Conservation (phyloP, 2,888 invertebrate species). For the Pelosia muscerda region DNA sequence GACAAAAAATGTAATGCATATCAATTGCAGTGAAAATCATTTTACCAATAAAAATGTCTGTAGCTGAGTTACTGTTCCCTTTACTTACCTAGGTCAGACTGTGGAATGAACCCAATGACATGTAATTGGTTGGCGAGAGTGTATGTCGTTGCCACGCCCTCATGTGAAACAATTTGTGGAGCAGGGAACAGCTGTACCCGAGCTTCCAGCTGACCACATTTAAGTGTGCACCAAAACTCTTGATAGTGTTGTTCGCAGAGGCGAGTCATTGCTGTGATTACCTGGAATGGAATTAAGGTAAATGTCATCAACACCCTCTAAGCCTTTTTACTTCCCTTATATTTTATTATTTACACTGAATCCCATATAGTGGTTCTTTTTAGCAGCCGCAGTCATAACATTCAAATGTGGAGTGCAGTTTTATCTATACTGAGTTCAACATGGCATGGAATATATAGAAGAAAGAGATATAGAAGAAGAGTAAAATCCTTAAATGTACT, state of each 20-base stretch:
- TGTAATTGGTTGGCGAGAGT: slow-evolving; percentile 91
- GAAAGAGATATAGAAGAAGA: too few species aligned
- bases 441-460: too few species aligned
- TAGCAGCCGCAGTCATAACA: too few species aligned
- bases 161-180: slow-evolving; percentile 88
- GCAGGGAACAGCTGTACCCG: slow-evolving; percentile 80
- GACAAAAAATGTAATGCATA: slow-evolving; percentile 1
- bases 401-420: too few species aligned
- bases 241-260: slow-evolving; percentile 81
- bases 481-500: slow-evolving; percentile 43
- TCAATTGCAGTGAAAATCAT: neutral
- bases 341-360: too few species aligned
- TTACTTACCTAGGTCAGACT: slow-evolving; percentile 90
- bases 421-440: too few species aligned
- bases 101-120: slow-evolving; percentile 95
- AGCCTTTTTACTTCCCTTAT: too few species aligned
- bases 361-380: neutral
- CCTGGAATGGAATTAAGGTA: slow-evolving; percentile 50
- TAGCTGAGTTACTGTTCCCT: too few species aligned
- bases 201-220: slow-evolving; percentile 80
- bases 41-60: too few species aligned
- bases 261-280: slow-evolving; percentile 70
- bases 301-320: neutral
- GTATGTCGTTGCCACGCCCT: slow-evolving; percentile 86
- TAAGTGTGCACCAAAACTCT: slow-evolving; percentile 79